phyloP scores from a whole-genome alignment of 1,140 invertebrate species.

The Ladona fulva region DNA sequence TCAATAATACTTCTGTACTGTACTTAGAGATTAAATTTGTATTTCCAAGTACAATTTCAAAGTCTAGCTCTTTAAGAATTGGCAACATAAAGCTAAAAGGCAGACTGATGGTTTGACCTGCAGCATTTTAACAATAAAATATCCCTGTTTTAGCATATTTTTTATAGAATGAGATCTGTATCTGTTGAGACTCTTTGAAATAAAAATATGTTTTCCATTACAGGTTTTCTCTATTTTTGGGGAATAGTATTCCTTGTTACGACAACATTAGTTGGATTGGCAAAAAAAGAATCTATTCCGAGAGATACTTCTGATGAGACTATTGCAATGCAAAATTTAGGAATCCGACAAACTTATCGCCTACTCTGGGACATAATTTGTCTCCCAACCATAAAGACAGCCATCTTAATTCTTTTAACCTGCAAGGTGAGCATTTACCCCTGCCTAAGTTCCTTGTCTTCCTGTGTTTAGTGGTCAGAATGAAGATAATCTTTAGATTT shows the following conservation, averaged over 20 bases:
- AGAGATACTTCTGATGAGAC: conserved; percentile 26
- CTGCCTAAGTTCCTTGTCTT: background rate
- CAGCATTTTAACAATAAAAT: too few relatives aligned
- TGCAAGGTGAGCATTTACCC: conserved; percentile 61
- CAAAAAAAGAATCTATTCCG: conserved; percentile 71
- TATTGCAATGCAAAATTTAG: conserved; percentile 41
- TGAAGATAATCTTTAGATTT: too few relatives aligned
- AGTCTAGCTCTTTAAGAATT: too few relatives aligned
- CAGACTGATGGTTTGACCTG: too few relatives aligned
- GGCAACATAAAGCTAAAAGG: too few relatives aligned
- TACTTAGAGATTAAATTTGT: too few relatives aligned
- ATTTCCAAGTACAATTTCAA: too few relatives aligned
- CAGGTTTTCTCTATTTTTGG: conserved; percentile 93
- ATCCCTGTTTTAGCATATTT: too few relatives aligned
- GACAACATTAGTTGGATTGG: conserved; percentile 80
- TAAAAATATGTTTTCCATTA: conserved; percentile 22
- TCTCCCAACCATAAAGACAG: conserved; percentile 66
- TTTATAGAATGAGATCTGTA: too few relatives aligned
- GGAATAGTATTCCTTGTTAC: conserved; percentile 81
- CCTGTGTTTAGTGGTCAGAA: too few relatives aligned
- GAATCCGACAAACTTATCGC: conserved; percentile 74
- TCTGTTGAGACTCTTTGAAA: too few relatives aligned
- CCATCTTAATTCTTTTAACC: conserved; percentile 77
- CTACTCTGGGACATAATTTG: conserved; percentile 75
- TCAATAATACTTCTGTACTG: too few relatives aligned